phyloP scores from a whole-genome alignment of 2,113 vertebrate species.

The Eptesicus fuscus region DNA sequence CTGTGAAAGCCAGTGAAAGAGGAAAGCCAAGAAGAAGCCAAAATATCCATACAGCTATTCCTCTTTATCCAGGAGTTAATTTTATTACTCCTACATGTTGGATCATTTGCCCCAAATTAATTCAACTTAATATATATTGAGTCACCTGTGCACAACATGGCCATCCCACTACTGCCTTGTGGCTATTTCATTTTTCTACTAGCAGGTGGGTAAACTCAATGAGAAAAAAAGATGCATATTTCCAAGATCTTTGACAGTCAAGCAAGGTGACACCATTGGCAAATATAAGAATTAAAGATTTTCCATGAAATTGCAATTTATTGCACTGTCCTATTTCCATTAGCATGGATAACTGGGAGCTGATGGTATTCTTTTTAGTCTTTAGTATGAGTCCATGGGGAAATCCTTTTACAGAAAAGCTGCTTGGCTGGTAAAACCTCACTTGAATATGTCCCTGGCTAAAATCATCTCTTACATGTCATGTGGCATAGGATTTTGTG shows the following conservation, averaged over 20 bases:
- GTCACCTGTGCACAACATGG: not conserved
- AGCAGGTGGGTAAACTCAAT: not conserved
- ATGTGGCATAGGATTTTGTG: slow-evolving; percentile 16
- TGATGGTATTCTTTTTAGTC: slow-evolving; percentile 42
- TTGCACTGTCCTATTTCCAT: slow-evolving; percentile 13
- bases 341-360: slow-evolving; percentile 37
- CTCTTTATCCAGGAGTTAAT: not conserved
- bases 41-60: not conserved
- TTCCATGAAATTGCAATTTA: slow-evolving; percentile 50
- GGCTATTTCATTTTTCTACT: not conserved
- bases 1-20: not conserved
- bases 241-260: not conserved
- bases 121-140: not conserved
- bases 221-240: not conserved
- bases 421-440: slow-evolving; percentile 31
- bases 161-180: not conserved
- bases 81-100: slow-evolving; percentile 24
- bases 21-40: not conserved
- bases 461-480: slow-evolving; percentile 47
- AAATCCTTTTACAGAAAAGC: slow-evolving; percentile 49
- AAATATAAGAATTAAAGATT: slow-evolving; percentile 7
- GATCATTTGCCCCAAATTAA: slow-evolving; percentile 21
- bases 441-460: slow-evolving; percentile 28
- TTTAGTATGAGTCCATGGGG: not conserved
- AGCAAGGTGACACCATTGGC: not conserved